Evolutionary conservation across 2,888 invertebrate species (phyloP), one percentile per base, ranked within the genome.

Genomic region (Diploptera punctata): DNA sequence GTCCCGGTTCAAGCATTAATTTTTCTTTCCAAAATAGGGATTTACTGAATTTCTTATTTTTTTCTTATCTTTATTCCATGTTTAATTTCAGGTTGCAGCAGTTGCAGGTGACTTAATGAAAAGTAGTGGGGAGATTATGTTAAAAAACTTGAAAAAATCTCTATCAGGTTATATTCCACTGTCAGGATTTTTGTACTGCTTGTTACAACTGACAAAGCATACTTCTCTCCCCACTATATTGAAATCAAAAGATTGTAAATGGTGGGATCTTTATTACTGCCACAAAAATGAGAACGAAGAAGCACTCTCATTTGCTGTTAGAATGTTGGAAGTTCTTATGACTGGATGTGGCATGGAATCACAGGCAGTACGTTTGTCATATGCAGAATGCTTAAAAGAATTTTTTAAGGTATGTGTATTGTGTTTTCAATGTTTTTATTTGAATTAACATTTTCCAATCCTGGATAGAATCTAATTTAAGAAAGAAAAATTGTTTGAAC

Each of bases 111-210:
- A 38, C 1, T 1, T 19, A 21, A 18, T n/a, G 24, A n/a, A 52
- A 16, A 18, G 31, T n/a, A 43, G 52, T 60, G 29, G 26, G 1
- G 3, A 7, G 16, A 3, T 65, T 26, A 80, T 85, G 75, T 76
- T 79, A 1, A 83, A 84, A 76, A 81, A 82, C 70, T 79, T 85
- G 33, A 81, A 79, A 74, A 76, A 79, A 16, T 83, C 86, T 2
- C 83, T 80, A 52, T 80, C 82, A 44, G 82, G 86, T 60, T 83
- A 83, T 75, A 85, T 90, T 75, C 83, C 89, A 0, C 83, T 90
- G 76, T 85, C 87, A 80, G 82, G 87, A 0, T 86, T 88, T 78
- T 83, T 87, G 47, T 84, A 86, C 75, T 86, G 88, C 73, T 81
- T 90, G 65, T 78, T 81, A 1, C 84, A 82, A 67, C 81, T 90